Evolutionary conservation across 2,113 vertebrate genomes (phyloP), one percentile per base, ranked within the genome.

Genomic region (Neolamprologus hecqui): DNA sequence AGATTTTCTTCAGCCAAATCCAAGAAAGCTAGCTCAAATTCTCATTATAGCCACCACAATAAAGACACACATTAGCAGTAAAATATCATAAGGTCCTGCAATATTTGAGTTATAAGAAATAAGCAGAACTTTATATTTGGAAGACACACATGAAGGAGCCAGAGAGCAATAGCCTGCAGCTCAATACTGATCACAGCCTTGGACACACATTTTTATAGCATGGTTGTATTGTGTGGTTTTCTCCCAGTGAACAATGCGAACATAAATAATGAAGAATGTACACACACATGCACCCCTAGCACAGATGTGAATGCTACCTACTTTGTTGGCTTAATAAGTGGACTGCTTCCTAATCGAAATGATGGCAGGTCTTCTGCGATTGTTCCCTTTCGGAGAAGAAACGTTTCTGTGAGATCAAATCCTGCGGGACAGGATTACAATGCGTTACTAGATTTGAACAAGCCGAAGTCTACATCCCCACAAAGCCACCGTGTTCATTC

Each of bases 401-500:
- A 99, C 53, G 95, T 97, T 91, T 98, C 97, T 79, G 97, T 97
- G 88, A 99, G 96, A 95, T 99, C 98, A 94, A 98, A 98, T 81
- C 99, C 99, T 99, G 94, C 21, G 19, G 63, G 93, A 96, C 91
- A 91, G 84, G 75, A 88, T 31, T 9, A 86, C 12, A 89, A 33
- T 1, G 53, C 33, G 73, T 90, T 14, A 84, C 5, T 9, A 35
- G 5, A 80, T 77, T 77, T 51, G 45, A 77, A 33, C 73, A 51
- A 37, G 19, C 4, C 5, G 19, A 8, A 13, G 35, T 8, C 9
- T 15, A 65, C 2, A 53, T 53, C 12, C 58, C 23, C 7, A 31
- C 49, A 77, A 70, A 79, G 23, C 10, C 40, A 8, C 5, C 26
- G 5, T 37, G 9, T 28, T 11, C 2, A n/a, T 21, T 31, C 12